phyloP scores from a whole-genome alignment of 2,797 vertebrate species.

The Limosa lapponica region DNA sequence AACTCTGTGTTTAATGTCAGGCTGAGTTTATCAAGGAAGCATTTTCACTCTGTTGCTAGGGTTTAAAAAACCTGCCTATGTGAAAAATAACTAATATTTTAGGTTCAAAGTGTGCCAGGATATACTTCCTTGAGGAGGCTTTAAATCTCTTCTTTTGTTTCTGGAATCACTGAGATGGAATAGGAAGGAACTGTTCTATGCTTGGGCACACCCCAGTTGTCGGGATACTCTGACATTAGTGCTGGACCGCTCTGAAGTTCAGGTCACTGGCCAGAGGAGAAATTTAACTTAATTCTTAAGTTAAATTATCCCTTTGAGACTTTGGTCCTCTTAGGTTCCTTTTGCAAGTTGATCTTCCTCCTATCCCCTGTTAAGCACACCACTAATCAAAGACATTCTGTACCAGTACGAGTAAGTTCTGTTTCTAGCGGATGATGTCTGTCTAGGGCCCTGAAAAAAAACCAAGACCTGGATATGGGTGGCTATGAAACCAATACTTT shows the following conservation, averaged over 20 bases:
- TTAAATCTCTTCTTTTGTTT: neutral
- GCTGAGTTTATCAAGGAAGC: neutral
- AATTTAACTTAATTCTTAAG: neutral
- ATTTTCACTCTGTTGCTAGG: neutral
- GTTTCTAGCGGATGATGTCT: neutral
- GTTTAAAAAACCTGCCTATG: neutral
- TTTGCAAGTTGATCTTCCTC: neutral
- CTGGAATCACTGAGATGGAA: neutral
- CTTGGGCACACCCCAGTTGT: neutral
- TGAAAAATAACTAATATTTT: neutral
- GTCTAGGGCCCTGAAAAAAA: neutral
- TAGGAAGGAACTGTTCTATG: neutral
- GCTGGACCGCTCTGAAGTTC: neutral
- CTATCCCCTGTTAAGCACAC: neutral
- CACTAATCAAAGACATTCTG: neutral
- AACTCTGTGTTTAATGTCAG: neutral
- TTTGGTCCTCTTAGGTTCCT: neutral
- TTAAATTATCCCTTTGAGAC: neutral
- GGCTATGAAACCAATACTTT: neutral
- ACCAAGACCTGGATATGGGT: fast-evolving
- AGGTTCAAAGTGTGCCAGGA: neutral
- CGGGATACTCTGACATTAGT: neutral
- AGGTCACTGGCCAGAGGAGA: neutral
- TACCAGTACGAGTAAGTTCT: neutral
- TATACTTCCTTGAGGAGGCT: neutral